A percentile compares a stretch with the other conserved stretches of the same genome.
These are phyloP conservation scores for Mesochorus sp. DNA, from an alignment of 2,888 invertebrate species.

Conservation along the genomic window DNA sequence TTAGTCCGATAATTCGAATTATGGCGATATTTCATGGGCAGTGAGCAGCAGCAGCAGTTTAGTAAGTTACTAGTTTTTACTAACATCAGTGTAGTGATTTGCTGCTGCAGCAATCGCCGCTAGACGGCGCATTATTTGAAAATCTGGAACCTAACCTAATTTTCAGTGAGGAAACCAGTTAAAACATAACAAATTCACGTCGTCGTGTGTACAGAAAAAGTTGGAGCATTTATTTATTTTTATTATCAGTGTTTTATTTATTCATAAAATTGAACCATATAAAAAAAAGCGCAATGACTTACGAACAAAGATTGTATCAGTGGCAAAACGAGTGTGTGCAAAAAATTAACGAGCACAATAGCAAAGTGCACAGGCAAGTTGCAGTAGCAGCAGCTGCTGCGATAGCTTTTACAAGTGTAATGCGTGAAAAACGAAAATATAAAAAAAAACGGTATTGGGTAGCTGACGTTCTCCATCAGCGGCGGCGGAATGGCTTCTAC, in stretches of 20 bases:
- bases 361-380: not conserved
- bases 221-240: too few species aligned
- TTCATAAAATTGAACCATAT: too few species aligned
- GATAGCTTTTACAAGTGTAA: not conserved
- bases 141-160: not conserved
- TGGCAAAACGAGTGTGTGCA: not conserved
- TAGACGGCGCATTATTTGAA: not conserved
- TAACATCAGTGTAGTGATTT: not conserved
- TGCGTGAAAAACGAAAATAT: not conserved
- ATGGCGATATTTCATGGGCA: too few species aligned
- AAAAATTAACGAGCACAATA: not conserved
- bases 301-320: not conserved
- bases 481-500: not conserved
- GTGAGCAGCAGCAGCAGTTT: not conserved
- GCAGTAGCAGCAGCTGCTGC: not conserved
- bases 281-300: not conserved
- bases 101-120: not conserved
- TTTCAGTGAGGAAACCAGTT: too few species aligned
- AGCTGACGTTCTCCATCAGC: too few species aligned
- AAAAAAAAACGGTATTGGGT: not conserved
- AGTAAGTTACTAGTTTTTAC: not conserved
- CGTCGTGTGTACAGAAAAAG: not conserved
- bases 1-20: too few species aligned
- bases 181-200: too few species aligned
- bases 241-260: too few species aligned